Evolutionary conservation across 2,113 vertebrate genomes (phyloP).

Genomic region (Condylura cristata): DNA sequence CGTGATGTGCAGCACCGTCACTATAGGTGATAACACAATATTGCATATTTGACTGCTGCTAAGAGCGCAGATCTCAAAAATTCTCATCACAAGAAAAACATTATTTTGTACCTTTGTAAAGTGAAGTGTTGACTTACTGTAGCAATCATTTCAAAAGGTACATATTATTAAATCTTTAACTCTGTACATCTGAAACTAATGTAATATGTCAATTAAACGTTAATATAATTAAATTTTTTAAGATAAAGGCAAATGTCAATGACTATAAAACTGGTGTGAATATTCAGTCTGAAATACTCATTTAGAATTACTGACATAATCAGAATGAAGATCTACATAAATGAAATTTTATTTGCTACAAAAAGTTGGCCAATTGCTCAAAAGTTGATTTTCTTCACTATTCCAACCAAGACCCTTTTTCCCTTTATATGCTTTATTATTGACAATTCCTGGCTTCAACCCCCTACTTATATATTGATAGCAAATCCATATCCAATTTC

Average conservation of each 20-base stretch:
- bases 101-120: not conserved
- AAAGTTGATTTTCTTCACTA: not conserved
- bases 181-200: too few species aligned
- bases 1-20: not conserved
- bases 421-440: not conserved
- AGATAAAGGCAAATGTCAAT: too few species aligned
- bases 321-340: conserved; percentile 4
- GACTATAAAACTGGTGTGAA: not conserved
- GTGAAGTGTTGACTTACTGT: not conserved
- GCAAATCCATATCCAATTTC: not conserved
- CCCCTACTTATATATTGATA: not conserved
- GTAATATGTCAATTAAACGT: too few species aligned
- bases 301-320: not conserved
- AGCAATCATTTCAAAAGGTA: not conserved
- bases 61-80: too few species aligned
- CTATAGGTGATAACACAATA: not conserved
- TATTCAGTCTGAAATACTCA: not conserved
- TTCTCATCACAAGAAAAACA: too few species aligned
- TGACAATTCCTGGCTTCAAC: not conserved
- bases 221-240: too few species aligned
- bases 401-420: not conserved
- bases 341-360: not conserved
- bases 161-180: not conserved
- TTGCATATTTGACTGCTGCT: not conserved
- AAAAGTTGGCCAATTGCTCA: not conserved